These are phyloP conservation scores for Sinella curviseta DNA, from an alignment of 1,140 invertebrate genomes.

Conservation along the genomic window DNA sequence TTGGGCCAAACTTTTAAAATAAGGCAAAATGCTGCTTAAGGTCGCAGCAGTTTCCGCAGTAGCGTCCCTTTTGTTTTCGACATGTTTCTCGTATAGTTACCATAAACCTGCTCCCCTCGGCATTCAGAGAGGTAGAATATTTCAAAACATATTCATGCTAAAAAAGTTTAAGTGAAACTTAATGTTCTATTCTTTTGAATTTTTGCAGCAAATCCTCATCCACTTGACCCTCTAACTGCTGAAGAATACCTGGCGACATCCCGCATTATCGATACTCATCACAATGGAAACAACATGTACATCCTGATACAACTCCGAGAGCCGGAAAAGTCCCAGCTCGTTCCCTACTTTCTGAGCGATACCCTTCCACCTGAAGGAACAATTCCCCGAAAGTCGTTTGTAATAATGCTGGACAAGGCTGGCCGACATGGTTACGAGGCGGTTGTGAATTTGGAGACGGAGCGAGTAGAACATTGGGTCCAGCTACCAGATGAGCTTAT, in stretches of 20 bases:
- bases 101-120: no score
- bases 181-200: no score
- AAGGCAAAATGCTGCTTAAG: no score
- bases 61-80: no score
- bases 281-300: not conserved
- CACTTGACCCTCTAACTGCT: not conserved
- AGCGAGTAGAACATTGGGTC: not conserved
- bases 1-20: no score
- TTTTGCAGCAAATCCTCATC: no score
- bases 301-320: not conserved
- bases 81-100: no score
- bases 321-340: not conserved
- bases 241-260: not conserved
- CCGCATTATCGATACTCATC: not conserved
- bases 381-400: not conserved
- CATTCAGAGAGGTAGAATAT: no score
- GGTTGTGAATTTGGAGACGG: not conserved
- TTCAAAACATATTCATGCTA: no score
- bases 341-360: constrained; percentile 6
- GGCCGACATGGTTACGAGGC: not conserved
- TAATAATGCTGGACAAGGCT: not conserved
- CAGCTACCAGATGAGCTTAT: not conserved
- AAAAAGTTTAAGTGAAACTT: no score
- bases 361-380: not conserved
- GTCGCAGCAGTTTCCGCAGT: no score